These are phyloP conservation scores for Mycalesis mineus DNA, from an alignment of 2,888 invertebrate genomes.

Conservation along the genomic window DNA sequence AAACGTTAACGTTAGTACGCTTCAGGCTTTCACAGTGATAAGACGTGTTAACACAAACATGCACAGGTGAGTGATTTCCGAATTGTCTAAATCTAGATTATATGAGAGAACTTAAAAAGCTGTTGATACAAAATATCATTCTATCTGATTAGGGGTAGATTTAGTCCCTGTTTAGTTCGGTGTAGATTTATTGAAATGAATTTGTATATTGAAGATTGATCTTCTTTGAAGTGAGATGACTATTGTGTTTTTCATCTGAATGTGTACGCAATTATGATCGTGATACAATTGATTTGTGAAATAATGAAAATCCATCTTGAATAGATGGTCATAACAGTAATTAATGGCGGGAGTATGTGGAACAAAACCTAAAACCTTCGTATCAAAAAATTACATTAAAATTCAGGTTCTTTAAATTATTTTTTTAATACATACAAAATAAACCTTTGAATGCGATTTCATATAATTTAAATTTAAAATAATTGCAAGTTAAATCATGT, in stretches of 20 bases:
- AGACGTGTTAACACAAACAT: conserved; percentile 40
- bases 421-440: no score
- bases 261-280: not conserved
- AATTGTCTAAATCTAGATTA: conserved; percentile 8
- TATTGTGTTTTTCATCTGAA: conserved; percentile 7
- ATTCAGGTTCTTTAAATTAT: no score
- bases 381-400: no score
- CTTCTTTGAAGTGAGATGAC: conserved; percentile 5
- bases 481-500: no score
- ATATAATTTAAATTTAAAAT: no score
- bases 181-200: not conserved
- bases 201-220: conserved; percentile 5
- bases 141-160: no score
- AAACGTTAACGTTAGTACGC: conserved; percentile 49
- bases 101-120: not conserved
- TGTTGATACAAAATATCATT: not conserved
- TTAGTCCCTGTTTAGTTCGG: not conserved
- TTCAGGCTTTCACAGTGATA: conserved; percentile 39
- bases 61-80: conserved; percentile 45
- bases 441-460: no score
- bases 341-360: no score
- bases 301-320: not conserved
- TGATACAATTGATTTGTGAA: not conserved
- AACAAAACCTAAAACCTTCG: no score
- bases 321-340: no score